Evolutionary conservation across 2,113 vertebrate genomes (phyloP).

Genomic region (Myotis lucifugus): DNA sequence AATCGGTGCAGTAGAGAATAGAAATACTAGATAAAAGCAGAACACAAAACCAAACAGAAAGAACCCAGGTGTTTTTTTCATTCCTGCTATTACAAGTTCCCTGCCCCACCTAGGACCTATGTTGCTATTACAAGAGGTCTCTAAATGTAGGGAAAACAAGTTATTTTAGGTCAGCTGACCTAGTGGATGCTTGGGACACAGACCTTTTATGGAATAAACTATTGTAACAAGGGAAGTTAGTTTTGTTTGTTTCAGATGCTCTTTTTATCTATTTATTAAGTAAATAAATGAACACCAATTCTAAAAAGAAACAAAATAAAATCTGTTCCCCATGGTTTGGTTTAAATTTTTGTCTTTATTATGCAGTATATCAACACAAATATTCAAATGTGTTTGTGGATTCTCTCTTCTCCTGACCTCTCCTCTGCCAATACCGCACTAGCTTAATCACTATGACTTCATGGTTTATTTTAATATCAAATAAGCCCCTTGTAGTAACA

Average conservation of each 20-base stretch:
- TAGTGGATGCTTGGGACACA: background rate
- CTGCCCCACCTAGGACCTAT: background rate
- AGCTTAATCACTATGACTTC: background rate
- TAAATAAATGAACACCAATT: background rate
- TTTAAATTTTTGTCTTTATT: background rate
- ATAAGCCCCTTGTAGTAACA: background rate
- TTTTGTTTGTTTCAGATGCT: background rate
- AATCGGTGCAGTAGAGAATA: background rate
- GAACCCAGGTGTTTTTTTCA: background rate
- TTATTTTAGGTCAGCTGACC: background rate
- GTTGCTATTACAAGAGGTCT: background rate
- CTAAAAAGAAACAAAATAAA: background rate
- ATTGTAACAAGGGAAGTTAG: background rate
- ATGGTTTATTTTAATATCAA: slow-evolving; percentile 36
- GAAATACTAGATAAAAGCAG: background rate
- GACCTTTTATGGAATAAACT: background rate
- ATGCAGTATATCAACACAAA: background rate
- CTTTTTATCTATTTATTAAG: background rate
- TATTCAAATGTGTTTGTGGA: background rate
- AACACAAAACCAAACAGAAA: background rate
- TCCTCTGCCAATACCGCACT: background rate
- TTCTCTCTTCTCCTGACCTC: background rate
- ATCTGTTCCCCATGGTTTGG: background rate
- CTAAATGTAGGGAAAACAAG: background rate
- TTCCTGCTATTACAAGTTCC: background rate